Conservation (phyloP, 2,888 invertebrate genomes). For the Nomada lathburiana region DNA sequence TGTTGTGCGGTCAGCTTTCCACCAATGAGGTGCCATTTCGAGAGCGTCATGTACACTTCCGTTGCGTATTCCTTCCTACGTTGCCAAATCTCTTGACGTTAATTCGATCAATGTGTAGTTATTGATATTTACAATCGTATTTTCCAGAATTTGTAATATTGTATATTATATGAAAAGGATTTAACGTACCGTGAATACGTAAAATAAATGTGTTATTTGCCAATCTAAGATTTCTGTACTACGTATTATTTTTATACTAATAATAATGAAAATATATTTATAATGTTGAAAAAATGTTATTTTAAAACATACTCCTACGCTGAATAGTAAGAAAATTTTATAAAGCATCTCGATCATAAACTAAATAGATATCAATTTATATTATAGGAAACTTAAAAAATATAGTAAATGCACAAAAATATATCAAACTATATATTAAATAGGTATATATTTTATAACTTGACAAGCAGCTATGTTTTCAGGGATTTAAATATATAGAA, state of each 20-base stretch:
- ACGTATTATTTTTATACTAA: neutral
- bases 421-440: neutral
- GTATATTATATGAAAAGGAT: neutral
- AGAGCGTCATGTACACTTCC: slow-evolving; percentile 59
- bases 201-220: neutral
- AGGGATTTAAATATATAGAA: neutral
- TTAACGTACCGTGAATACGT: neutral
- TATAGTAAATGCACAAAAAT: neutral
- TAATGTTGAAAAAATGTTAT: slow-evolving; percentile 23
- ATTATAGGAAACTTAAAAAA: neutral
- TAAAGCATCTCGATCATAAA: too few relatives aligned
- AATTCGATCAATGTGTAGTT: slow-evolving; percentile 34
- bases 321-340: neutral
- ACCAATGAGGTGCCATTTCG: slow-evolving; percentile 52
- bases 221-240: neutral
- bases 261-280: neutral
- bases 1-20: slow-evolving; percentile 24
- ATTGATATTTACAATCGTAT: slow-evolving; percentile 10
- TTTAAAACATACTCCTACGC: neutral
- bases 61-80: slow-evolving; percentile 42
- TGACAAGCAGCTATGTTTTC: neutral
- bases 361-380: too few relatives aligned
- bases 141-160: slow-evolving; percentile 8
- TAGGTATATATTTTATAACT: neutral
- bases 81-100: slow-evolving; percentile 38